Base-by-base conservation (phyloP, 2,888 invertebrate species). In the Thalpophila matura region DNA sequence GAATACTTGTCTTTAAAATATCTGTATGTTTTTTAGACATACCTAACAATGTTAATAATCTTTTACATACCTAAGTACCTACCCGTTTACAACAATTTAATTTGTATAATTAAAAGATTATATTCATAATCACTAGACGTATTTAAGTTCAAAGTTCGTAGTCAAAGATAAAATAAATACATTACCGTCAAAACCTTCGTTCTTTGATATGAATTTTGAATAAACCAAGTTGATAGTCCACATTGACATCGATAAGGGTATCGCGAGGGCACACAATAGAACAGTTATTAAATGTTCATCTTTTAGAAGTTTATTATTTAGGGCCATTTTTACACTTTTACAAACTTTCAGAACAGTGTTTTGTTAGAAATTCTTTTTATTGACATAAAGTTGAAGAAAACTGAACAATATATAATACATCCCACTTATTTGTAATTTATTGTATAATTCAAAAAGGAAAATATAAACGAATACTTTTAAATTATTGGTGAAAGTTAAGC, bases 241-340 rank as follows among this genome's bases (percentile, higher is more conserved):
- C 93, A 97, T 95, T 22, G 97, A 95, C 94, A 97, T 96, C 0
- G 97, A 97, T n/a, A 97, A 79, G 6, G 97, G 97, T 82, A 97
- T 96, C 2, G 97, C 96, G 64, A 97, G 90, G 4, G 97, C 96
- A 81, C 96, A 96, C 29, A 97, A 86, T 2, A 97, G 81, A 37
- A 97, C 94, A 59, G 96, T 96, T 80, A 96, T 82, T 70, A 96
- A 85, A 68, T 94, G 92, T 56, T 91, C 86, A 71, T 92, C 87
- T 68, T 89, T 81, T 20, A 89, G 54, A 38, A 71, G 68, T 61
- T 72, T 78, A 46, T 73, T 82, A 24, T 75, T 81, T 54, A 26
- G n/a, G 26, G 67, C 64, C 83, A 82, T 82, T 57, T 22, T 77
- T 40, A 29, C 5, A 26, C 12, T 42, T 37, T 43, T 12, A 5